phyloP scores from a whole-genome alignment of 1,140 invertebrate species.

The Tribolium madens region DNA sequence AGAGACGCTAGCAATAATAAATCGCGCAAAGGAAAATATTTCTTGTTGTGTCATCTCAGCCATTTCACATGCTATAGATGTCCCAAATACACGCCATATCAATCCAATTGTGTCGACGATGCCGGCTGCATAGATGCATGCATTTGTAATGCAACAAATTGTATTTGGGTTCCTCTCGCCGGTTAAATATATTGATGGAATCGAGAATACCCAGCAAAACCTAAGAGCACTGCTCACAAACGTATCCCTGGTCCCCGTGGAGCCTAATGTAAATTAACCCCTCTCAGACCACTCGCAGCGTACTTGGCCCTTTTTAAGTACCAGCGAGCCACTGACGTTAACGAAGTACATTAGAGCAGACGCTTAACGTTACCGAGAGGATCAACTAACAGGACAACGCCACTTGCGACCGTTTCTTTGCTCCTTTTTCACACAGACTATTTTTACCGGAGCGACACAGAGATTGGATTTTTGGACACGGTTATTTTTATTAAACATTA shows the following conservation, averaged over 20 bases:
- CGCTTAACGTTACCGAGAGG: conserved; percentile 42
- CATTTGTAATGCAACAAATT: conserved; percentile 32
- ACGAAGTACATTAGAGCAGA: conserved; percentile 49
- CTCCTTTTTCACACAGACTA: conserved; percentile 18
- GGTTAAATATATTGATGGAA: conserved; percentile 28
- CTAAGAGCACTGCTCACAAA: conserved; percentile 28
- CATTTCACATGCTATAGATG: conserved; percentile 8
- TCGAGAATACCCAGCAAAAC: conserved; percentile 26
- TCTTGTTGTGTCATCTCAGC: conserved; percentile 8
- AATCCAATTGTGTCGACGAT: conserved; percentile 9
- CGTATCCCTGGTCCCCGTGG: conserved; percentile 42
- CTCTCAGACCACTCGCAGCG: conserved; percentile 43
- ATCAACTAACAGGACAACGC: conserved; percentile 35
- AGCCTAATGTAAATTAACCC: conserved; percentile 48
- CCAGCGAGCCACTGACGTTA: conserved; percentile 48
- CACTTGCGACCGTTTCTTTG: neutral
- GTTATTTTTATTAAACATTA: conserved; percentile 31
- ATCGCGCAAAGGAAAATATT: neutral
- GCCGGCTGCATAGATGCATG: conserved; percentile 25
- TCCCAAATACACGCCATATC: conserved; percentile 14
- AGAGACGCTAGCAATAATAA: neutral
- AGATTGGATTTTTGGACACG: conserved; percentile 29
- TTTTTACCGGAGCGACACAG: neutral
- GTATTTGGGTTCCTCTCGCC: conserved; percentile 18
- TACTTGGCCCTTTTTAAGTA: conserved; percentile 49